phyloP scores from a whole-genome alignment of 2,888 invertebrate species.

The Spialia ferax region DNA sequence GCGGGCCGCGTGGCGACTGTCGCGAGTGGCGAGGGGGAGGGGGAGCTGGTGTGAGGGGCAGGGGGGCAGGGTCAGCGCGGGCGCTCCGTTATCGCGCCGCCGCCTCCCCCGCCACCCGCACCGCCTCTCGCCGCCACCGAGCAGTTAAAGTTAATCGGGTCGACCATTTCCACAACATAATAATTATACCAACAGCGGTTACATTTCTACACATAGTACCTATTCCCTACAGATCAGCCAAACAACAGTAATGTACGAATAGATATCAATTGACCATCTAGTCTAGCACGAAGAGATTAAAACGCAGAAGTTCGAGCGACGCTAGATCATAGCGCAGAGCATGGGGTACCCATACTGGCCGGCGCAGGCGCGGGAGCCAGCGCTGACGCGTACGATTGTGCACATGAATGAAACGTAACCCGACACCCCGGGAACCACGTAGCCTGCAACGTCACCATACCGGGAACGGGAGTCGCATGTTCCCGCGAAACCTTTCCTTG shows the following conservation, averaged over 20 bases:
- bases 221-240: neutral
- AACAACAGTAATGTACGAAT: no score
- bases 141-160: conserved; percentile 48
- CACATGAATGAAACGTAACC: conserved; percentile 32
- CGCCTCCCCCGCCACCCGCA: conserved; percentile 44
- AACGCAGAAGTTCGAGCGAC: conserved; percentile 5
- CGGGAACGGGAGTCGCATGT: conserved; percentile 13
- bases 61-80: conserved; percentile 63
- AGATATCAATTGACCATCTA: no score
- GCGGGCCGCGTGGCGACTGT: no score
- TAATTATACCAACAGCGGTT: conserved; percentile 17
- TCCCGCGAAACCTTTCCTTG: conserved; percentile 16
- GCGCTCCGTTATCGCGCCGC: conserved; percentile 62
- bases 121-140: conserved; percentile 46
- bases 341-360: neutral
- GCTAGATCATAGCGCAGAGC: conserved; percentile 5
- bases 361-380: neutral
- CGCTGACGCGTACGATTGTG: conserved; percentile 11
- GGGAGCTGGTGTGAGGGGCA: conserved; percentile 40
- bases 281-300: no score
- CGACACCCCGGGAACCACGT: conserved; percentile 18
- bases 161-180: conserved; percentile 39
- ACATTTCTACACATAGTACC: neutral
- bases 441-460: conserved; percentile 20
- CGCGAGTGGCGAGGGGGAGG: conserved; percentile 14